These are phyloP conservation scores for Conopomorpha cramerella DNA, from an alignment of 1,140 invertebrate species.

Conservation along the genomic window DNA sequence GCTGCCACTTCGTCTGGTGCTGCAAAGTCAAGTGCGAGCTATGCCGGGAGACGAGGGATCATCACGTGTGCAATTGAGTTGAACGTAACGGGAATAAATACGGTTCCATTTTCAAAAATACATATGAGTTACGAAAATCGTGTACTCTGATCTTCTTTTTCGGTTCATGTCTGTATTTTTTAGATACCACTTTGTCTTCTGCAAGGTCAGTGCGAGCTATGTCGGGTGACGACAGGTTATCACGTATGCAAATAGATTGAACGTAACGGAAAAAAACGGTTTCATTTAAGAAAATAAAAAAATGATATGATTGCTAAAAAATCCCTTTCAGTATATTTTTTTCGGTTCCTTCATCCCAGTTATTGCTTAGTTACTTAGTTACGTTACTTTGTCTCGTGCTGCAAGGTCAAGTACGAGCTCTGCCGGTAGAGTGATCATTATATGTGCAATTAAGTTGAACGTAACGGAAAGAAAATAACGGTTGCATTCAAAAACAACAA, in stretches of 20 bases:
- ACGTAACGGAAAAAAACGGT: no score
- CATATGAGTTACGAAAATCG: background rate
- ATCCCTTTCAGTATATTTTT: slow-evolving; percentile 9
- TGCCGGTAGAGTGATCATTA: no score
- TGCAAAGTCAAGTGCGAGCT: slow-evolving; percentile 87
- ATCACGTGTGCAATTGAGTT: slow-evolving; percentile 81
- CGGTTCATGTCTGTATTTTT: background rate
- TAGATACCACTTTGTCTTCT: no score
- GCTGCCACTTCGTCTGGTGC: slow-evolving; percentile 93
- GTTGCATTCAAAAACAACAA: no score
- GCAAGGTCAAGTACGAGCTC: no score
- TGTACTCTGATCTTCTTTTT: slow-evolving; percentile 3
- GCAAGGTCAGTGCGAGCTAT: background rate
- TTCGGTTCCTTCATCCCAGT: no score
- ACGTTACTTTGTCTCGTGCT: no score
- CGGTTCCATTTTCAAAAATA: background rate
- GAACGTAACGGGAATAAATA: background rate
- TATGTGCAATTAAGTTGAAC: no score
- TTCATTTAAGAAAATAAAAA: no score
- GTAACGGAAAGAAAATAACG: no score
- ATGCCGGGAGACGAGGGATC: slow-evolving; percentile 78
- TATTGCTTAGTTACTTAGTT: no score
- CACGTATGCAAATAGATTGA: slow-evolving; percentile 34
- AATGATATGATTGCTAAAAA: slow-evolving; percentile 11
- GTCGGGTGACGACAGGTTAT: background rate